phyloP scores from a whole-genome alignment of 2,113 vertebrate species.

The Tringa solitaria region DNA sequence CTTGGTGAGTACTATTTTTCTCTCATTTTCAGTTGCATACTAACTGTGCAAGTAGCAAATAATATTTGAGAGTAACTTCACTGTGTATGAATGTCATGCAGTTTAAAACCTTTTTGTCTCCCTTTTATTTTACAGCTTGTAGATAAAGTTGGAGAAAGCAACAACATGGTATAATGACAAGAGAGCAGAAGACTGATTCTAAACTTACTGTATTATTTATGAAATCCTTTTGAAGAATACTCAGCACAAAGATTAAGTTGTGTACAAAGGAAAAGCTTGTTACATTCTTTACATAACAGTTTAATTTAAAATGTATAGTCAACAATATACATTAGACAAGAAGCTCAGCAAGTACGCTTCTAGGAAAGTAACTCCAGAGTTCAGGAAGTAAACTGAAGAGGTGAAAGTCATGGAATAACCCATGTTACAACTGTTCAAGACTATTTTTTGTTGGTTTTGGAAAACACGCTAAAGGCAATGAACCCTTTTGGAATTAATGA shows the following conservation, averaged over 20 bases:
- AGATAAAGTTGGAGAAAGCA: constrained; percentile 94
- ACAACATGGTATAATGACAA: constrained; percentile 94
- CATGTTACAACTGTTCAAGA: constrained; percentile 41
- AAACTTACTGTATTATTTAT: constrained; percentile 79
- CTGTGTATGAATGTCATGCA: neutral
- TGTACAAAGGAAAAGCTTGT: constrained; percentile 74
- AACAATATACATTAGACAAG: constrained; percentile 65
- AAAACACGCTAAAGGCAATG: constrained; percentile 11
- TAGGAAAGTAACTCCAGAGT: constrained; percentile 54
- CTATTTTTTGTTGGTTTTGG: constrained; percentile 20
- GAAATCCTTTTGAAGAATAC: constrained; percentile 77
- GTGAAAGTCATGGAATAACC: constrained; percentile 28
- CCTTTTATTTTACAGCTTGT: constrained; percentile 83
- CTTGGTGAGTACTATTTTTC: constrained; percentile 61
- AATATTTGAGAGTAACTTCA: constrained; percentile 21
- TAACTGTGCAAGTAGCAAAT: constrained; percentile 53
- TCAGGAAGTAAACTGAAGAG: constrained; percentile 57
- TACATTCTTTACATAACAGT: constrained; percentile 72
- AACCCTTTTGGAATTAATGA: constrained; percentile 35
- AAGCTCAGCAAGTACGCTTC: constrained; percentile 59
- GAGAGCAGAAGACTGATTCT: constrained; percentile 75
- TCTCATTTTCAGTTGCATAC: constrained; percentile 56
- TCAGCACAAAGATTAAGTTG: constrained; percentile 78
- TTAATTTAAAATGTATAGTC: constrained; percentile 72
- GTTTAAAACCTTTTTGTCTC: constrained; percentile 44